A percentile compares a stretch with the other conserved stretches of the same genome.
phyloP scores from a whole-genome alignment of 1,140 invertebrate genomes.

The Drosophila tsacasi region DNA sequence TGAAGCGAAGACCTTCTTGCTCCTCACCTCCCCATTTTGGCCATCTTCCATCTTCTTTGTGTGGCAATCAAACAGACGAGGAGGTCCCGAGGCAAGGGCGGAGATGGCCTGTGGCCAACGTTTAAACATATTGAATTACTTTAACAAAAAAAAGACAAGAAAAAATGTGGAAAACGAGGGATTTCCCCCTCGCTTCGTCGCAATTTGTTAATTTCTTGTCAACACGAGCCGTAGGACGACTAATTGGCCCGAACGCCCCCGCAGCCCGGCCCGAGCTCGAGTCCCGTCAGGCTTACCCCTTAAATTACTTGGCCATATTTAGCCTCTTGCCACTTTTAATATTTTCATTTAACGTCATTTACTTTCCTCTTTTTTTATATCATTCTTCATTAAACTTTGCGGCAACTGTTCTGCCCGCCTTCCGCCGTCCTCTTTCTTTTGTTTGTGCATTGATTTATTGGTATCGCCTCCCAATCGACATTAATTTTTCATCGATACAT shows the following conservation, averaged over 20 bases:
- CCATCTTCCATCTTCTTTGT: slow-evolving; percentile 53
- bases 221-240: slow-evolving; percentile 57
- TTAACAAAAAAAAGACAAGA: slow-evolving; percentile 29
- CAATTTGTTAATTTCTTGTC: slow-evolving; percentile 81
- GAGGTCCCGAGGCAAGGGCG: not conserved
- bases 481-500: slow-evolving; percentile 74
- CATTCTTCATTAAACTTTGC: slow-evolving; percentile 76
- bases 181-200: slow-evolving; percentile 14
- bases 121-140: slow-evolving; percentile 81
- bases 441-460: slow-evolving; percentile 77
- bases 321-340: slow-evolving; percentile 69
- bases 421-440: slow-evolving; percentile 28
- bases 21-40: not conserved
- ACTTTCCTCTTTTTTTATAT: slow-evolving; percentile 56
- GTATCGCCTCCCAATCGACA: slow-evolving; percentile 75
- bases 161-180: slow-evolving; percentile 1
- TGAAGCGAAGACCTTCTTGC: slow-evolving; percentile 28
- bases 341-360: slow-evolving; percentile 76
- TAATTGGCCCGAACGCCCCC: slow-evolving; percentile 62
- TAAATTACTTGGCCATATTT: slow-evolving; percentile 55
- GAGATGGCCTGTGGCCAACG: slow-evolving; percentile 64
- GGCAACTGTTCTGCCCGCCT: slow-evolving; percentile 16
- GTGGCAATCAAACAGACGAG: slow-evolving; percentile 67
- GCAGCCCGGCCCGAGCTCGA: not conserved
- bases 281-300: slow-evolving; percentile 24